Conservation (phyloP, 2,888 invertebrate genomes). For the Sinotaia quadrata region DNA sequence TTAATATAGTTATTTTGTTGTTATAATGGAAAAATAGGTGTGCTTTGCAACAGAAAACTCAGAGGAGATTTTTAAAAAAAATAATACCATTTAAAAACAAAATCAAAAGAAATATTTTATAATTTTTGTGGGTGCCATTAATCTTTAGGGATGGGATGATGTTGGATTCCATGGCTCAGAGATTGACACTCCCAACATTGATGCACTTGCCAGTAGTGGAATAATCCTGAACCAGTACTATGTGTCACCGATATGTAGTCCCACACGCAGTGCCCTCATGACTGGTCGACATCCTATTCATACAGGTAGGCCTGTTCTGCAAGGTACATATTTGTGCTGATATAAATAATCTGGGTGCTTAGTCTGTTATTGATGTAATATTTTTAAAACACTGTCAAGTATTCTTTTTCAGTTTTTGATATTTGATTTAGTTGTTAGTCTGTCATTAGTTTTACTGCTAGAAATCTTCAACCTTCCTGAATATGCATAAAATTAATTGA, state of each 20-base stretch:
- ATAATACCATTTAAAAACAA: too few relatives aligned
- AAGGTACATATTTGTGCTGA: background rate
- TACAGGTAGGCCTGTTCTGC: conserved; percentile 79
- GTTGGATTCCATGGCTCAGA: conserved; percentile 93
- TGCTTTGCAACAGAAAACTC: too few relatives aligned
- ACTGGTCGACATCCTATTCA: conserved; percentile 94
- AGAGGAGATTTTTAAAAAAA: too few relatives aligned
- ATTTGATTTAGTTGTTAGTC: too few relatives aligned
- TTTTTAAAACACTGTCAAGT: background rate
- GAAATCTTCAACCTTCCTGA: too few relatives aligned
- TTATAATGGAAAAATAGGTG: too few relatives aligned
- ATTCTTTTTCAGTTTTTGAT: too few relatives aligned
- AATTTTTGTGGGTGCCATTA: background rate
- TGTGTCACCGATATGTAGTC: conserved; percentile 90
- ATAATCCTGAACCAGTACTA: conserved; percentile 89
- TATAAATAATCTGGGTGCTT: background rate
- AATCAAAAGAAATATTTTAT: conserved; percentile 39
- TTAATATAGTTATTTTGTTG: too few relatives aligned
- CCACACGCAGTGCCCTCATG: conserved; percentile 89
- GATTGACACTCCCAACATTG: conserved; percentile 92
- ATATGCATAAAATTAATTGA: too few relatives aligned
- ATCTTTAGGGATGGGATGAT: conserved; percentile 89
- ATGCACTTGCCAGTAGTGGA: conserved; percentile 88
- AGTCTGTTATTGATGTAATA: background rate
- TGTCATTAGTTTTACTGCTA: too few relatives aligned